Base-by-base conservation (phyloP, 1,140 invertebrate species). In the Cataglyphis hispanica region DNA sequence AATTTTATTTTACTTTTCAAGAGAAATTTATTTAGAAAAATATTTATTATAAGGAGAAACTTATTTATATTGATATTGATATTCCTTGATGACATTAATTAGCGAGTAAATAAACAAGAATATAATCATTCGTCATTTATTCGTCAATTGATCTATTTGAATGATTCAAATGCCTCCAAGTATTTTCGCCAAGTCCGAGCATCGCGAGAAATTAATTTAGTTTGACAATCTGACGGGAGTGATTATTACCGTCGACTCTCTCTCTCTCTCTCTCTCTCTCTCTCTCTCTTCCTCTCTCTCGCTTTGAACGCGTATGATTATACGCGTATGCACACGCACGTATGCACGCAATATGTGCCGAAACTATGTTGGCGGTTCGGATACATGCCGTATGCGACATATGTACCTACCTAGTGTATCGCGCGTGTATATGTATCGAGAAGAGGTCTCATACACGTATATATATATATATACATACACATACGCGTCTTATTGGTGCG, bases 161-260 rank as follows among this genome's bases (percentile, higher is more conserved):
- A 16, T 34, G 16, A 25, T 58, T 53, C n/a, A 4, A 27, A 25
- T 19, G 1, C 2, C 4, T 27, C 37, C 46, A 19, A 50, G 19
- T 25, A 22, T 34, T 64, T 56, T 19, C 75, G 16, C 7, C 34
- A 40, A 22, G 34, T 58, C 46, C 53, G 37, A 22, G 66, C 56
- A 31, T 69, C 31, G 50, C 64, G 63, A 56, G 46, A 50, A 83
- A 60, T 83, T 74, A 83, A 83, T 72, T 72, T 83, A 83, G 67
- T 94, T 93, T 93, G 94, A 92, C 94, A 94, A 93, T 94, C 93
- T 93, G 91, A 93, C 93, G 92, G n/a, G 63, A 93, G 90, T 91
- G 92, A 93, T 92, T 93, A 90, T 90, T 81, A 80, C 67, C 87
- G 86, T 69, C 74, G 69, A 86, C n/a, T 84, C 46, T 43, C 83